phyloP scores from a whole-genome alignment of 2,797 vertebrate genomes.

The Dromococcyx pavoninus region DNA sequence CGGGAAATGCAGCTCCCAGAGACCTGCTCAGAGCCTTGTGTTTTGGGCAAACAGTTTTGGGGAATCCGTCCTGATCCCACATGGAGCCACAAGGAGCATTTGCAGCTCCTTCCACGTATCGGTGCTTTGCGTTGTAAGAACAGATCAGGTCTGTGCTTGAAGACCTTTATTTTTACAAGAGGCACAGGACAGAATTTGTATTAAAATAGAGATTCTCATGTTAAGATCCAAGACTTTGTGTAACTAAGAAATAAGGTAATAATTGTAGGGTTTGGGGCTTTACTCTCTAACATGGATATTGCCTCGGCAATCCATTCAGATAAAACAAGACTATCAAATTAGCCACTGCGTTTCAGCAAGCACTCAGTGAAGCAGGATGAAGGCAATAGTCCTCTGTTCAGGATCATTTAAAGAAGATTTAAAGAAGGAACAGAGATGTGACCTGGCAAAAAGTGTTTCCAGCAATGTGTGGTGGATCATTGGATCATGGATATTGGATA shows the following conservation, averaged over 20 bases:
- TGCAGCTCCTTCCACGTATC: background rate
- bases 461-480: accelerated
- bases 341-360: background rate
- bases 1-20: background rate
- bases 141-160: background rate
- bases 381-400: background rate
- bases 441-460: background rate
- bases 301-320: background rate
- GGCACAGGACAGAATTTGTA: background rate
- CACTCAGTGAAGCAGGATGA: background rate
- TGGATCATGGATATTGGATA: background rate
- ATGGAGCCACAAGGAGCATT: background rate
- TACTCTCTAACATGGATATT: background rate
- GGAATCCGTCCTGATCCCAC: background rate
- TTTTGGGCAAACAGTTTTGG: background rate
- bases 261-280: background rate
- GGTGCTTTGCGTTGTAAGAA: background rate
- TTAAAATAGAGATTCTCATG: background rate
- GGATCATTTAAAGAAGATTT: background rate
- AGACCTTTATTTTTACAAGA: background rate
- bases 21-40: background rate
- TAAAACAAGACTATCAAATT: background rate
- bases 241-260: background rate
- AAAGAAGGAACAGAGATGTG: background rate
- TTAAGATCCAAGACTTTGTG: background rate